Evolutionary conservation across 2,888 invertebrate species (phyloP).

Genomic region (Cylindroiulus punctatus): DNA sequence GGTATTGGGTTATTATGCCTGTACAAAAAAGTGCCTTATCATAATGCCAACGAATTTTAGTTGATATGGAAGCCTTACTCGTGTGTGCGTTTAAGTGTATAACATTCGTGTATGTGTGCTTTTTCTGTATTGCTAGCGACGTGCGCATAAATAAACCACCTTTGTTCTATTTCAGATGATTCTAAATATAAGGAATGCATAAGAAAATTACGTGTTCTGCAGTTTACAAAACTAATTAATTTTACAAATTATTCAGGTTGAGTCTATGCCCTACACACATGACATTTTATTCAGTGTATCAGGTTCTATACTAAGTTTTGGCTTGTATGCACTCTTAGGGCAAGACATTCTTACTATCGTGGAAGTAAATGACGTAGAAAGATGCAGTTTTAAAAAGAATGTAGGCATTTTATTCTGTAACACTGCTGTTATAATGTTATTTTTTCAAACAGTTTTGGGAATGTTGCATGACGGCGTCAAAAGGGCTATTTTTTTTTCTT

Average conservation of each 20-base stretch:
- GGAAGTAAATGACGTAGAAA: no score
- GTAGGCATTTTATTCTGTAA: not conserved
- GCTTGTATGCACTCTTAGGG: no score
- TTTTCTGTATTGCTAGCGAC: not conserved
- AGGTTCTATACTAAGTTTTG: no score
- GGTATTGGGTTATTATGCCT: not conserved
- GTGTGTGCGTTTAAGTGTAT: not conserved
- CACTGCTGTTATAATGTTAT: no score
- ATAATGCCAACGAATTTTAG: not conserved
- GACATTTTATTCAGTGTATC: no score
- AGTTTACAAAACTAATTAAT: no score
- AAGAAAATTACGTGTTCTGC: no score
- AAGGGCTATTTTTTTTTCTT: not conserved
- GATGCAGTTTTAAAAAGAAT: no score
- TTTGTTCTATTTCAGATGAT: not conserved
- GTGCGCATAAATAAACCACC: not conserved
- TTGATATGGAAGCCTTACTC: not conserved
- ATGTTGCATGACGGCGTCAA: not conserved
- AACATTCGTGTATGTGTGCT: not conserved
- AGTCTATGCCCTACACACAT: not conserved
- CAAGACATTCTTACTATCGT: no score
- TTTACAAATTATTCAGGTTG: no score
- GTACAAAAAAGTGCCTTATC: slow-evolving; percentile 27
- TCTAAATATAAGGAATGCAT: not conserved
- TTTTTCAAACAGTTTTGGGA: not conserved